Evolutionary conservation across 2,113 vertebrate genomes (phyloP).

Genomic region (Rhynchopsitta pachyrhyncha): DNA sequence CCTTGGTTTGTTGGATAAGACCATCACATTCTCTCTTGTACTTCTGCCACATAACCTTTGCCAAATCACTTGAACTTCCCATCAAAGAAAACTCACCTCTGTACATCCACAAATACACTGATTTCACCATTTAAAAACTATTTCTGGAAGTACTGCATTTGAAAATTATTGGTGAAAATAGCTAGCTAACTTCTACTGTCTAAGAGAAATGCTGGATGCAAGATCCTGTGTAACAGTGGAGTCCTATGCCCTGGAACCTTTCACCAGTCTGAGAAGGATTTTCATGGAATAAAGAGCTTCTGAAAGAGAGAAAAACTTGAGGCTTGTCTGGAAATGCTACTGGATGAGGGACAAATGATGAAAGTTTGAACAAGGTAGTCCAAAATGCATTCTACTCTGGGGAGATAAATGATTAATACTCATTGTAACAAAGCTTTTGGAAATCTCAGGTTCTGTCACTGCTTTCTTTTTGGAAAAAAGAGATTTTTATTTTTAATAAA

Average conservation of each 20-base stretch:
- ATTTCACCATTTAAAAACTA: background rate
- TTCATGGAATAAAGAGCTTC: background rate
- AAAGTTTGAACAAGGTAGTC: background rate
- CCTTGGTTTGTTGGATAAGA: background rate
- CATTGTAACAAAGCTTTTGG: background rate
- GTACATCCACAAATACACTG: background rate
- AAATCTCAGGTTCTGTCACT: background rate
- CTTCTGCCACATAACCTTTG: background rate
- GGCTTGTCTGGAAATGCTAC: background rate
- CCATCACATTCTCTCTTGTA: background rate
- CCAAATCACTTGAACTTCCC: background rate
- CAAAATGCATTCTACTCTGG: background rate
- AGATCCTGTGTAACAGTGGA: background rate
- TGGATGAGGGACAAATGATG: background rate
- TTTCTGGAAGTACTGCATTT: background rate
- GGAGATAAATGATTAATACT: background rate
- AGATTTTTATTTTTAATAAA: conserved; percentile 41
- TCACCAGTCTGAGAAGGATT: background rate
- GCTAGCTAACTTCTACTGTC: background rate
- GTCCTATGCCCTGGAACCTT: background rate
- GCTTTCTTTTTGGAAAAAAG: background rate
- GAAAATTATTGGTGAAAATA: background rate
- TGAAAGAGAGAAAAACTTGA: background rate
- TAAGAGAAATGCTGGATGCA: background rate
- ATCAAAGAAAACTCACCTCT: background rate